Conservation (phyloP, 2,797 vertebrate genomes). For the Rhodeus uyekii region DNA sequence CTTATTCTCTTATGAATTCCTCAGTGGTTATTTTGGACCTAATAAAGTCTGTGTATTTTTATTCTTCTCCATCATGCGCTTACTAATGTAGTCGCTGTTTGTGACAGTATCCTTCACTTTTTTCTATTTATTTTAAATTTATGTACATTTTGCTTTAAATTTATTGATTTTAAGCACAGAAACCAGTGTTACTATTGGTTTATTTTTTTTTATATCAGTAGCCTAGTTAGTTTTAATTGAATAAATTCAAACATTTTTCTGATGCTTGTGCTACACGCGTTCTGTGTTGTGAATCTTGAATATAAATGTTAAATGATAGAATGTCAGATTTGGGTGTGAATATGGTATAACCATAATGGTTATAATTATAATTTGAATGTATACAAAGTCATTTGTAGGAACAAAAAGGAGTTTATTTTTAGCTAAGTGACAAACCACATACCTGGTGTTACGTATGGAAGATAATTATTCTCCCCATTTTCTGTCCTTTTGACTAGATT, state of each 20-base stretch:
- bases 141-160: too few species aligned
- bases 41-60: too few species aligned
- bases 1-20: too few species aligned
- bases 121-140: too few species aligned
- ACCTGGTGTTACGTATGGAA: neutral
- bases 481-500: neutral
- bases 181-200: neutral
- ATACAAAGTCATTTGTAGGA: neutral
- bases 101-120: too few species aligned
- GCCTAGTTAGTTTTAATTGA: neutral
- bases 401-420: neutral
- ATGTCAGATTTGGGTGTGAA: neutral
- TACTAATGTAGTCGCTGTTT: too few species aligned
- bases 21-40: too few species aligned
- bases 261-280: neutral
- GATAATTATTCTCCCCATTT: neutral
- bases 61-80: too few species aligned
- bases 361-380: neutral
- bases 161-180: neutral
- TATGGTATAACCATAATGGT: neutral
- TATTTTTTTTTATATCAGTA: too few species aligned
- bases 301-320: neutral
- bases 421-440: neutral
- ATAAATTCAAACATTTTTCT: neutral
- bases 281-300: neutral